Evolutionary conservation across 2,888 invertebrate species (phyloP).

Genomic region (Carabus problematicus): DNA sequence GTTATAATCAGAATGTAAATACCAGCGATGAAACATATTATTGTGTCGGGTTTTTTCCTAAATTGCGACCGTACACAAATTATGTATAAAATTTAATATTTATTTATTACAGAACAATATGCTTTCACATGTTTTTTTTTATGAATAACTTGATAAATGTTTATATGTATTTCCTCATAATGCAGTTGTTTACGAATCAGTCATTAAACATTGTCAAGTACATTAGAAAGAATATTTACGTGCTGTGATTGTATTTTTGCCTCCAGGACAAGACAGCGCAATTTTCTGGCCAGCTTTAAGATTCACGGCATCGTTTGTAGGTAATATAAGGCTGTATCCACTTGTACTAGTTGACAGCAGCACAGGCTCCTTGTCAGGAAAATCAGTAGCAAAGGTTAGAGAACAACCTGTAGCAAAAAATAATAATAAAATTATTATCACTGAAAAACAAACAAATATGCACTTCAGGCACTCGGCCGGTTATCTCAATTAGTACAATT

Average conservation of each 20-base stretch:
- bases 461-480: too few relatives aligned
- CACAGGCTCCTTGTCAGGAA: constrained; percentile 39
- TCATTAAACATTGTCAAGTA: not conserved
- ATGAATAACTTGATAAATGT: too few relatives aligned
- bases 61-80: too few relatives aligned
- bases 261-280: constrained; percentile 50
- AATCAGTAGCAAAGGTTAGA: constrained; percentile 26
- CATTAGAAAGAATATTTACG: constrained; percentile 47
- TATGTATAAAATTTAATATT: too few relatives aligned
- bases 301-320: constrained; percentile 48
- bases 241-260: constrained; percentile 49
- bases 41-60: too few relatives aligned
- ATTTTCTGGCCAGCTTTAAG: constrained; percentile 48
- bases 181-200: too few relatives aligned
- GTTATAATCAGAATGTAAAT: not conserved
- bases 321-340: constrained; percentile 48
- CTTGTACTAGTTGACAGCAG: constrained; percentile 37
- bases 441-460: too few relatives aligned
- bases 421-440: not conserved
- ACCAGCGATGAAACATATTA: constrained; percentile 7
- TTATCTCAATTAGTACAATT: too few relatives aligned
- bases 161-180: too few relatives aligned
- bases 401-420: constrained; percentile 21
- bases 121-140: not conserved
- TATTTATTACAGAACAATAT: too few relatives aligned